Base-by-base conservation (phyloP, 1,140 invertebrate genomes). In the Catajapyx aquilonaris region DNA sequence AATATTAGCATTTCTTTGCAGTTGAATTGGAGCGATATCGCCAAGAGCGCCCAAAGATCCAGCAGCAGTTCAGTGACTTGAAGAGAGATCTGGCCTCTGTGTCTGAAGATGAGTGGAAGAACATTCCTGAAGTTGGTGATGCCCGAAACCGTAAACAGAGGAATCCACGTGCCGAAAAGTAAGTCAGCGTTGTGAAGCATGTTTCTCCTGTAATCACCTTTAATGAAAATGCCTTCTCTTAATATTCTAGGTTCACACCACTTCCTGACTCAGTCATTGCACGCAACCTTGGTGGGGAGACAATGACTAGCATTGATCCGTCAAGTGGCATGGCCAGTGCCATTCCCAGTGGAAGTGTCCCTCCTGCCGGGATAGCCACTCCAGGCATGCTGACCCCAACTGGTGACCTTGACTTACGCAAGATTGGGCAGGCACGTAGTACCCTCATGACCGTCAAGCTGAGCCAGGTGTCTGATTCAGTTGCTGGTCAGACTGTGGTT, bases 371-470 rank as follows among this genome's bases (percentile, higher is more conserved):
- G 46, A 78, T 81, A 70, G 54, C 75, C 25, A 80, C 76, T 31
- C 72, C 73, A 28, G 73, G 73, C 17, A 61, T 72, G 48, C 53
- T 71, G 22, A 80, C 76, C n/a, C 74, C 80, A 40, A 68, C 72
- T 42, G 84, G 85, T 20, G 91, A 99, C 56, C 72, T 99, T 52
- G 95, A 99, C 69, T 71, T 99, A 45, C 66, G 91, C 43, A 97
- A 96, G 66, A 98, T 99, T 53, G 95, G 95, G 22, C 90, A 98
- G 65, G 95, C 95, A 1, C 71, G 93, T 56, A 99, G 96, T 56
- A 94, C 90, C n/a, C 60, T 99, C 2, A 99, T 99, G 94, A 93
- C 94, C 53, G 94, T 99, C 1, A 94, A 95, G 61, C 57, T 99
- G 4, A 97, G 85, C 34, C 94, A 98, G 63, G 81, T 94, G 10